Evolutionary conservation across 2,888 invertebrate genomes (phyloP).

Genomic region (Cantharis rufa): DNA sequence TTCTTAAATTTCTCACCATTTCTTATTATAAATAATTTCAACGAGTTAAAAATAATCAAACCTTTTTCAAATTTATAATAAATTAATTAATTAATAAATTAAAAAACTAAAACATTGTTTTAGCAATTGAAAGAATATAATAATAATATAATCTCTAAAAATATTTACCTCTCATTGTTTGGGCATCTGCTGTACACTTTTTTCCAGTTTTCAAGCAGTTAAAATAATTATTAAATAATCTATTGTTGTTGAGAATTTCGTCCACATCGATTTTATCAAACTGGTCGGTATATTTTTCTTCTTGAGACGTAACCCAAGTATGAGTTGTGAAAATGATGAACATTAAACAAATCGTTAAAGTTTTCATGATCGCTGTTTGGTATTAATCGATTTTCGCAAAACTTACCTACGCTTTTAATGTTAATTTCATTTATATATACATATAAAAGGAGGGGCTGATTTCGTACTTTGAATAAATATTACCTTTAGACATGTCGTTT

Average conservation of each 20-base stretch:
- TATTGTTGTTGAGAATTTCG: conserved; percentile 66
- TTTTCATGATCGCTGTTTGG: background rate
- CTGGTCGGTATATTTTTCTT: conserved; percentile 58
- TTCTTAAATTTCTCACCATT: too few species aligned
- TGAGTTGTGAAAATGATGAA: background rate
- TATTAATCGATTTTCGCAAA: background rate
- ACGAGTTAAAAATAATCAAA: too few species aligned
- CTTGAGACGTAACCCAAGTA: conserved; percentile 20
- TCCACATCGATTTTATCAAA: conserved; percentile 73
- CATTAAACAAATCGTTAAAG: background rate
- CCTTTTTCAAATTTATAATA: too few species aligned
- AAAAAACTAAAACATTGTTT: too few species aligned
- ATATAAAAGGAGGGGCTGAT: background rate
- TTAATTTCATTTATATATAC: background rate
- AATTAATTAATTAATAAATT: too few species aligned
- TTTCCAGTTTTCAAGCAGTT: conserved; percentile 64
- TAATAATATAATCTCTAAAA: background rate
- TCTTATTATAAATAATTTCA: too few species aligned
- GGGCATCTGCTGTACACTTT: conserved; percentile 71
- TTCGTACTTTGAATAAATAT: background rate
- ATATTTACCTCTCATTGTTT: conserved; percentile 68
- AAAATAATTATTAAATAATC: conserved; percentile 58
- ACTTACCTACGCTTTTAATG: background rate
- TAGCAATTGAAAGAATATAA: too few species aligned
- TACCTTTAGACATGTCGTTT: background rate